A percentile compares a stretch with the other conserved stretches of the same genome.
These are phyloP conservation scores for Drosophila kambysellisi DNA, from an alignment of 2,888 invertebrate genomes.

Conservation along the genomic window DNA sequence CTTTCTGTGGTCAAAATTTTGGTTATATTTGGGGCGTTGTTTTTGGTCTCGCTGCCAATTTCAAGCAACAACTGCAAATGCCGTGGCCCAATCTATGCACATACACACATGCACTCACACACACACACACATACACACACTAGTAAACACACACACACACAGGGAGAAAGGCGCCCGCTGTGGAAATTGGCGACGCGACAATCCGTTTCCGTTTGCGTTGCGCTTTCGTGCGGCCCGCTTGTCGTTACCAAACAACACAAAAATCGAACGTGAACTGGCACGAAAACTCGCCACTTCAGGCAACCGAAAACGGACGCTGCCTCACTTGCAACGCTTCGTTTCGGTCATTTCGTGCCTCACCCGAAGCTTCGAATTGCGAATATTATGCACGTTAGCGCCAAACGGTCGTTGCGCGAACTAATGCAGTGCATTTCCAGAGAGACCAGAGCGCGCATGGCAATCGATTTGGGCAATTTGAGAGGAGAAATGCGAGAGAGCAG, in stretches of 20 bases:
- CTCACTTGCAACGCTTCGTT: constrained; percentile 43
- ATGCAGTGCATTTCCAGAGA: not conserved
- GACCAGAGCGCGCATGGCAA: constrained; percentile 32
- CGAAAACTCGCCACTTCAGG: constrained; percentile 67
- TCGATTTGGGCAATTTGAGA: not conserved
- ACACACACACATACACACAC: constrained; percentile 29
- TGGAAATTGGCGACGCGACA: constrained; percentile 56
- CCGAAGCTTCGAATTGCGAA: constrained; percentile 19
- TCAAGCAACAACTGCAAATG: constrained; percentile 62
- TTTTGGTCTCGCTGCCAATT: constrained; percentile 46
- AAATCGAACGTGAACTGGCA: constrained; percentile 85
- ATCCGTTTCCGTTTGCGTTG: constrained; percentile 27
- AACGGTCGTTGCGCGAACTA: constrained; percentile 38
- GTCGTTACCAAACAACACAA: constrained; percentile 85
- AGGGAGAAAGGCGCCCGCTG: constrained; percentile 6
- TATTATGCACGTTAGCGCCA: constrained; percentile 36
- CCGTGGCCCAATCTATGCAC: constrained; percentile 25
- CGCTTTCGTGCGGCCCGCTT: constrained; percentile 59
- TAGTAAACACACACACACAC: not conserved
- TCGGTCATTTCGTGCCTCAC: constrained; percentile 10
- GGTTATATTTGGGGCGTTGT: constrained; percentile 56
- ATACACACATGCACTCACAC: constrained; percentile 12
- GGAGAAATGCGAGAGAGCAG: not conserved
- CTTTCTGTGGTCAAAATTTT: constrained; percentile 38
- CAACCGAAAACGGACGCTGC: constrained; percentile 61